A percentile compares a stretch with the other conserved stretches of the same genome.
Evolutionary conservation across 2,797 vertebrate genomes (phyloP).

Genomic region (Gymnoscopelus microlampas): DNA sequence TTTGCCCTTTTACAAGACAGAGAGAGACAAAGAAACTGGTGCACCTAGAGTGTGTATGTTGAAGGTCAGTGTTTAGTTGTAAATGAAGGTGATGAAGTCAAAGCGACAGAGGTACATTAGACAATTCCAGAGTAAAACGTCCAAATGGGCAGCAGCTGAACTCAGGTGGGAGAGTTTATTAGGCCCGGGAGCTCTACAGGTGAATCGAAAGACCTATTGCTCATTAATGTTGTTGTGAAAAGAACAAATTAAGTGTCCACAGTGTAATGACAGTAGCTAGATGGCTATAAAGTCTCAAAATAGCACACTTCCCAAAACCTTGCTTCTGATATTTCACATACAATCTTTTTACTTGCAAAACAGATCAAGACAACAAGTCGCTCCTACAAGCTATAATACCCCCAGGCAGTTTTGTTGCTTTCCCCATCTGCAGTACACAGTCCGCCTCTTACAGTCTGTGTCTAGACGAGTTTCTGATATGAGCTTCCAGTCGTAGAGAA

Average conservation of each 20-base stretch:
- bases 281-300: neutral
- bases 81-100: constrained; percentile 64
- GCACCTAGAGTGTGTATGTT: constrained; percentile 6
- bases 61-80: constrained; percentile 38
- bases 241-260: constrained; percentile 13
- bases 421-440: neutral
- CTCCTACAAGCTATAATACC: too few relatives aligned
- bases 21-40: neutral
- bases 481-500: neutral
- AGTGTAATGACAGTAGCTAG: constrained; percentile 12
- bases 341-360: too few relatives aligned
- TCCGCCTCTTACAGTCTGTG: neutral
- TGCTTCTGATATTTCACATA: neutral
- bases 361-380: too few relatives aligned
- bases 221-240: neutral
- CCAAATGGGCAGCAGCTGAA: constrained; percentile 54
- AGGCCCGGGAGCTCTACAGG: constrained; percentile 10
- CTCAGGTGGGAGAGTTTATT: constrained; percentile 31
- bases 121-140: constrained; percentile 42
- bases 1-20: neutral
- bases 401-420: neutral
- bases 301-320: neutral
- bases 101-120: constrained; percentile 54
- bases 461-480: neutral
- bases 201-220: neutral